Conservation (phyloP, 1,140 invertebrate genomes). For the Cydia fagiglandana region DNA sequence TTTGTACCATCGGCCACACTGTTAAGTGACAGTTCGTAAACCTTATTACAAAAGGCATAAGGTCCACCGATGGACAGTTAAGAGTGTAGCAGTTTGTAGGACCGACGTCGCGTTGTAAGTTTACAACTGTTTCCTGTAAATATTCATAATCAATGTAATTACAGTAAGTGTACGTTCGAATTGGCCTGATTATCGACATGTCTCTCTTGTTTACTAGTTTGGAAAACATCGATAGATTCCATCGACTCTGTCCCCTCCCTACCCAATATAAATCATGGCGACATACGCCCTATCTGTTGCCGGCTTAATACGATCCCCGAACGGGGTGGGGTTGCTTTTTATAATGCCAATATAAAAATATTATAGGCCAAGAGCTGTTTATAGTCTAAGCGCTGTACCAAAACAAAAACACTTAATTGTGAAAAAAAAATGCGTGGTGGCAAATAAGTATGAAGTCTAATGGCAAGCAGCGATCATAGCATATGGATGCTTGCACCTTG, state of each 20-base stretch:
- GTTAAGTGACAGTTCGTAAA: too few species aligned
- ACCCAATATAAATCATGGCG: conserved; percentile 72
- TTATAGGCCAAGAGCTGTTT: conserved; percentile 11
- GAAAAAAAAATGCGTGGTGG: background rate
- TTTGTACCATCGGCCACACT: too few species aligned
- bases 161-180: too few species aligned
- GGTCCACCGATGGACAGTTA: too few species aligned
- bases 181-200: background rate
- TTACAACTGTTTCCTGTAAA: too few species aligned
- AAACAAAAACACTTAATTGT: background rate
- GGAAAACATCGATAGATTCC: conserved; percentile 39
- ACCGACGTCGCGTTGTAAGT: too few species aligned
- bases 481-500: too few species aligned
- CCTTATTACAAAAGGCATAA: too few species aligned
- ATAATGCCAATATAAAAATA: conserved; percentile 20
- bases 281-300: conserved; percentile 76
- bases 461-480: too few species aligned
- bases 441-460: too few species aligned
- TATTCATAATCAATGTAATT: too few species aligned
- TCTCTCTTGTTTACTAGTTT: background rate
- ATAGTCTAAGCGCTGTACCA: background rate
- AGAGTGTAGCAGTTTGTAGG: too few species aligned
- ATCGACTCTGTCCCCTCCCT: conserved; percentile 44
- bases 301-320: conserved; percentile 72
- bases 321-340: conserved; percentile 46